Base-by-base conservation (phyloP, 2,888 invertebrate species). In the Ochropleura leucogaster region DNA sequence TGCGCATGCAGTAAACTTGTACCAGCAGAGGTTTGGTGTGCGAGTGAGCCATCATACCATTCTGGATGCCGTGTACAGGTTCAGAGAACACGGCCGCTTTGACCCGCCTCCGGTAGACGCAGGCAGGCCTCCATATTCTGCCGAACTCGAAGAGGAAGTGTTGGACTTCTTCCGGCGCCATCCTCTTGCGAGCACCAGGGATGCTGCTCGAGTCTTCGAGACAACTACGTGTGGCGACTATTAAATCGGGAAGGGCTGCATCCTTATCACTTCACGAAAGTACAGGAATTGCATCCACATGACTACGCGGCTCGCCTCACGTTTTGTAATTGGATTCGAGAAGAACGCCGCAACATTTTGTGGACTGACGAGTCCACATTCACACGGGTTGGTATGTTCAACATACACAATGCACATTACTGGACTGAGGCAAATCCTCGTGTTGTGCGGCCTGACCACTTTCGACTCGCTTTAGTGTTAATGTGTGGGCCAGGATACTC, bases 311-410 rank as follows among this genome's bases (percentile, higher is more conserved):
- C 30, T 47, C 59, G 55, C 14, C 53, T 55, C 53, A 10, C 55
- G 44, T 67, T 67, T 46, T 53, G 55, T 57, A 53, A 20, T 53
- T 67, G 57, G 55, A 44, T 64, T 16, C 57, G 51, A 57, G 69
- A 69, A 59, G 59, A 49, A 57, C 49, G 46, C 51, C 65, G 59
- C 20, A 74, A 74, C 65, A 74, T 74, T 65, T 59, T 69, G 44
- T 74, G 69, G 69, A 74, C 65, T 64, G 74, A 65, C 69, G 69
- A 75, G 66, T 68, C 68, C 68, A 68, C 68, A 47, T 71, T 67
- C 63, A 75, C 71, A 42, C 67, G 57, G 59, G 30, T 67, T 67
- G 66, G 74, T 55, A 65, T 70, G 44, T 75, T 75, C 40, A 75
- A 67, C 62, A 62, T 71, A 53, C 72, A 76, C 71, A 76, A 72